Evolutionary conservation across 2,113 vertebrate genomes (phyloP).

Genomic region (Thunnus maccoyii): DNA sequence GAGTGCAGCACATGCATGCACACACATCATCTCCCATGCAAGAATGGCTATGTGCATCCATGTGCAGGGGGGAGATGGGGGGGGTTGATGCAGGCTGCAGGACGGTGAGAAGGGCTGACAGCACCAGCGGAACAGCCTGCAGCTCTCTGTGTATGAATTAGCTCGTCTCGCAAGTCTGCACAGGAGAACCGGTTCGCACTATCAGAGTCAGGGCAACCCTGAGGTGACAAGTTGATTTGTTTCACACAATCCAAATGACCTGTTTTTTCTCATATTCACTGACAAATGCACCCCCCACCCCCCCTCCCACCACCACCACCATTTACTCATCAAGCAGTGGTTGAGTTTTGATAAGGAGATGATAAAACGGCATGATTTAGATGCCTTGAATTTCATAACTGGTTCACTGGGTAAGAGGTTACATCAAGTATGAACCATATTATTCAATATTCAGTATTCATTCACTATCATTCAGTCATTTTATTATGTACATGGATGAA

Average conservation of each 20-base stretch:
- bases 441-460: conserved; percentile 8
- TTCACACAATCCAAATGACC: conserved; percentile 65
- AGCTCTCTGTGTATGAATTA: conserved; percentile 61
- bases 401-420: conserved; percentile 1
- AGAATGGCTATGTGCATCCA: neutral
- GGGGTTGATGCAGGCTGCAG: conserved; percentile 13
- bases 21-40: neutral
- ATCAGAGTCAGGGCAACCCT: conserved; percentile 42
- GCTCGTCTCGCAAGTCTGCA: conserved; percentile 59
- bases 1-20: conserved; percentile 16
- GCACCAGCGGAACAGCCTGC: conserved; percentile 66
- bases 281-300: neutral
- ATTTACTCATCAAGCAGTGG: neutral
- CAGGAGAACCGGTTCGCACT: conserved; percentile 62
- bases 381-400: conserved; percentile 1
- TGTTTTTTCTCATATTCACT: conserved; percentile 4
- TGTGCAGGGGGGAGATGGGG: neutral
- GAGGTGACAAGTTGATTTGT: conserved; percentile 73
- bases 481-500: neutral
- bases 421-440: neutral
- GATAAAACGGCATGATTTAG: neutral
- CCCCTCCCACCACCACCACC: too few relatives aligned
- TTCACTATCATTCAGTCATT: neutral
- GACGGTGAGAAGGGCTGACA: conserved; percentile 66
- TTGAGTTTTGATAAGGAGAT: neutral